Evolutionary conservation across 64 coral and sea anemone genomes (phyloP), one percentile per base, ranked within the genome.

Genomic region (Porites australiensis): DNA sequence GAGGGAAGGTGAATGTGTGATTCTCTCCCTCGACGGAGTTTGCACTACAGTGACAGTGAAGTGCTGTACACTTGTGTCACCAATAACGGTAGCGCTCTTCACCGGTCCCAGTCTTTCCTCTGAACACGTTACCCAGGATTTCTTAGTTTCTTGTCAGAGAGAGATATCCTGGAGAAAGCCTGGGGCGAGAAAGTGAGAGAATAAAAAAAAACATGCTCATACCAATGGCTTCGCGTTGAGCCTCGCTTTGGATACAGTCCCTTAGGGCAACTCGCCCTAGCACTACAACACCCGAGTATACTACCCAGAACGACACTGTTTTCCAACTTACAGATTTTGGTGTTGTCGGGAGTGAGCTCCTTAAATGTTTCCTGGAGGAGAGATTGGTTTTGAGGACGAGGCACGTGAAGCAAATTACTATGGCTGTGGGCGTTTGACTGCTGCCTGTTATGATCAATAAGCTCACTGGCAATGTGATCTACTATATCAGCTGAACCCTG

Each of bases 81-180:
- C 98, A 3, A 49, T 94, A 15, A 89, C 88, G 2, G 92, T 96
- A 16, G 90, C 90, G 7, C 85, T 99, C 20, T 84, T 95, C 5
- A 87, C 98, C 71, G 98, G 98, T 18, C 91, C 98, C 1, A 94
- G 94, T 71, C 79, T 99, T 3, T 99, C 94, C 21, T 95, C 98
- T 14, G 94, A 95, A 44, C 93, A 94, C 43, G 87, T 99, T 54
- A 92, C 81, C 50, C 82, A 71, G 88, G 94, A 95, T 15, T 19
- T 83, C 23, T 58, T 44, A 21, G 75, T 63, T 2, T 88, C 91
- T 64, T 90, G 90, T 95, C 13, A 9, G 82, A 48, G 86, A 83
- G 52, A 84, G 95, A 57, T 50, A 75, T 12, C 75, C 82, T 75
- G 93, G 88, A 68, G 91, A 93, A 74, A 68, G 90, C 37, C 82